phyloP scores from a whole-genome alignment of 1,140 invertebrate species.

The Solenopsis invicta region DNA sequence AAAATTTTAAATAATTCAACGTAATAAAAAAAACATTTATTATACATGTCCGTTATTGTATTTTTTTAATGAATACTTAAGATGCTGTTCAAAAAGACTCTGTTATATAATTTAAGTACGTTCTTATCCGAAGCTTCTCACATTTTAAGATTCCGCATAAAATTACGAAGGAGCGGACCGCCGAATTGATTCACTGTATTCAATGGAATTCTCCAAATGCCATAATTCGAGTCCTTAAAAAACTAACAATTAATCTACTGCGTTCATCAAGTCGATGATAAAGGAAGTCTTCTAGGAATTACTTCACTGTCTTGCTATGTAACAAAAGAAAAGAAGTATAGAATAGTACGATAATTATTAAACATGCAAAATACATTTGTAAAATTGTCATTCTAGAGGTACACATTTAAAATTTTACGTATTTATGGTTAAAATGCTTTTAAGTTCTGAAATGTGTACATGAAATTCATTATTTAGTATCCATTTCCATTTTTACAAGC shows the following conservation, averaged over 20 bases:
- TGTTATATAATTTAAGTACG: not conserved
- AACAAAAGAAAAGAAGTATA: not conserved
- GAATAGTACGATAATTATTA: constrained; percentile 6
- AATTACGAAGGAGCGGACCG: not conserved
- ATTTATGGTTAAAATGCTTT: not conserved
- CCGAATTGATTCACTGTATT: constrained; percentile 34
- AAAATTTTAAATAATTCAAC: constrained; percentile 14
- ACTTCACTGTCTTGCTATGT: not conserved
- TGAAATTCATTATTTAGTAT: not conserved
- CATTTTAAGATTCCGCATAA: constrained; percentile 7
- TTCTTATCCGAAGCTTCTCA: not conserved
- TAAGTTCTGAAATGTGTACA: not conserved
- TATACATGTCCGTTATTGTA: not conserved
- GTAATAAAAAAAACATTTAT: not conserved
- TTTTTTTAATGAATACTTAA: constrained; percentile 1
- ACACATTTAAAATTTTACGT: not conserved
- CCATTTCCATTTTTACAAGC: not conserved
- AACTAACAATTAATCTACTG: constrained; percentile 17
- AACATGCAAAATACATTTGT: constrained; percentile 13
- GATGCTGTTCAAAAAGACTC: not conserved
- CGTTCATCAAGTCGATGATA: constrained; percentile 21
- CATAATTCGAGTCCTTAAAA: constrained; percentile 25
- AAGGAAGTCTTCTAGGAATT: constrained; percentile 31
- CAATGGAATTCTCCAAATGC: constrained; percentile 9
- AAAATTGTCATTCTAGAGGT: not conserved